Conservation (phyloP, 2,797 vertebrate genomes). For the Somateria mollissima region DNA sequence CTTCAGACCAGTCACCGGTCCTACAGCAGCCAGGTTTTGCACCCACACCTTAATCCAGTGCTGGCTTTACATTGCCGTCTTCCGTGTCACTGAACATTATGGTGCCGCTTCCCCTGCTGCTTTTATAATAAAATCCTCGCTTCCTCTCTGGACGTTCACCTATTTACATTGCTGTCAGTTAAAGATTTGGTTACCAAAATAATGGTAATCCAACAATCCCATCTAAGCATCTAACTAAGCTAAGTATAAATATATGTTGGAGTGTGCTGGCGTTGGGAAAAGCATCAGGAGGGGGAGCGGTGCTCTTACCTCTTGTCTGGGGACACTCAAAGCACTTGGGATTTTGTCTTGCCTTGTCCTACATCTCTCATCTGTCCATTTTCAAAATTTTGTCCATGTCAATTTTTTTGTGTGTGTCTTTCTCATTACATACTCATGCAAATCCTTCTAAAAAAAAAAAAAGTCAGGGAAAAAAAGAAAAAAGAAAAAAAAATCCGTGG, state of each 20-base stretch:
- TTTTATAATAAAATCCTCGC: neutral
- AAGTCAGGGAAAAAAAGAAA: accelerated
- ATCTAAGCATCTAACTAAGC: neutral
- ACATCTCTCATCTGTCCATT: neutral
- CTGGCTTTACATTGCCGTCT: neutral
- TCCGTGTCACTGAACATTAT: neutral
- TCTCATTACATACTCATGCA: neutral
- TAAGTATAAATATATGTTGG: neutral
- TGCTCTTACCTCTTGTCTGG: neutral
- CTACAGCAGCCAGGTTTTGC: neutral
- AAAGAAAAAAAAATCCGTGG: neutral
- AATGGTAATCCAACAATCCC: neutral
- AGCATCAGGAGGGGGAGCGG: accelerated
- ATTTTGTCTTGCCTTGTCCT: neutral
- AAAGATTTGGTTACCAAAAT: neutral
- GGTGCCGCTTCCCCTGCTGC: neutral
- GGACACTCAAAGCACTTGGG: neutral
- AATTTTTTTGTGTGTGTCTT: neutral
- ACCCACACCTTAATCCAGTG: accelerated
- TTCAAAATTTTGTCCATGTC: neutral
- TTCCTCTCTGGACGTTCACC: neutral
- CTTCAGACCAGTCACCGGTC: neutral
- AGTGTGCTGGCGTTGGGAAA: neutral
- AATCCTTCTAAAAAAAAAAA: neutral
- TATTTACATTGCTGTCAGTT: neutral